Evolutionary conservation across 1,140 invertebrate species (phyloP), one percentile per base, ranked within the genome.

Genomic region (Aphelinus certus): DNA sequence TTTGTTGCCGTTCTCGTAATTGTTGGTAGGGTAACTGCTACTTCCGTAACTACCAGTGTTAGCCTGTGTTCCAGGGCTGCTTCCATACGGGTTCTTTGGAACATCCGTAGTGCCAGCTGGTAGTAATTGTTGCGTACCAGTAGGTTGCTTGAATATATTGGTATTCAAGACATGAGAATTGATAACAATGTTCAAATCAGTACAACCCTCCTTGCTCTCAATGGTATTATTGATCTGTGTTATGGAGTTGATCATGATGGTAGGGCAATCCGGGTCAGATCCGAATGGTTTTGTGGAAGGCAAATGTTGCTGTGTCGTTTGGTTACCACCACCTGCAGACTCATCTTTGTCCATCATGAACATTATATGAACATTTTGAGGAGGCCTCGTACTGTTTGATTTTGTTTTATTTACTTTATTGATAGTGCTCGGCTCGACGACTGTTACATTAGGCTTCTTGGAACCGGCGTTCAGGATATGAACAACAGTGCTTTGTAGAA

Each of bases 151-250:
- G 4, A 82, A 79, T 2, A 81, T 71, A 51, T 87, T 85, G 0
- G 81, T 86, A 64, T 82, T 86, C 4, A 86, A 69, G 9, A 88
- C 71, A 7, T 88, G 87, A 1, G 87, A 88, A 64, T 88, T 88
- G 26, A 88, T 87, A 3, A 88, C 82, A n/a, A 88, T 88, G 70
- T 88, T 88, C 6, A 88, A 57, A 67, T 88, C 87, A 0, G 83
- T 87, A 62, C 87, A 88, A 0, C 85, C 86, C 71, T 88, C 83
- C 61, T 88, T 88, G 58, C 83, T 86, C 45, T 88, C 81, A 26
- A 88, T 83, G 0, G 85, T 88, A 53, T 87, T 88, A 43, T 87
- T 88, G 3, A 88, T 82, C 46, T 81, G 81, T 0, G 87, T 88
- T 6, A 85, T 83, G 0, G 86, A 83, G 62, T 87, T 88, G 7